Base-by-base conservation (phyloP, 2,113 vertebrate genomes). In the Phalacrocorax carbo region DNA sequence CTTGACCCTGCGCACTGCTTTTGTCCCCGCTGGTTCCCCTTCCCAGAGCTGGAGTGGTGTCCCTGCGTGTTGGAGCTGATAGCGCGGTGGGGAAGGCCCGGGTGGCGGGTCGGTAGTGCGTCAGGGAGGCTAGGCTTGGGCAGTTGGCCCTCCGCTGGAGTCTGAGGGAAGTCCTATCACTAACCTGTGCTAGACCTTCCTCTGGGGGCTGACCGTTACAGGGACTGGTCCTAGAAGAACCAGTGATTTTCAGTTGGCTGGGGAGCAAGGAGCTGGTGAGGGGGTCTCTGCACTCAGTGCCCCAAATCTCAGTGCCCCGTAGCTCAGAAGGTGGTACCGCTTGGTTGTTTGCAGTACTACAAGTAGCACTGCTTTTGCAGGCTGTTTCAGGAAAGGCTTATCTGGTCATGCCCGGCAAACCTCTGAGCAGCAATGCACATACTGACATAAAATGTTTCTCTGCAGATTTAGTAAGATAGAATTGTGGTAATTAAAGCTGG, bases 361-460 rank as follows among this genome's bases (percentile, higher is more conserved):
- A 48, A 22, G 38, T 83, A 80, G 38, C 38, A 38, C 38, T 38
- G 38, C 82, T 75, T 76, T 62, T 87, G 40, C 40, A 26, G 66
- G 17, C 44, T 52, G 44, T 52, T 78, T 88, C 10, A n/a, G 62
- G 38, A 78, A 61, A 38, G 60, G n/a, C 29, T n/a, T 36, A 13
- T 0, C 17, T 48, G 27, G 10, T 42, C 5, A 2, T 68, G 42
- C 11, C 6, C 1, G 2, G 55, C 29, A 84, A 81, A 57, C 8
- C 12, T 52, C 55, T 71, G 68, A 46, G 62, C 79, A 73, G 60
- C 54, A 34, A 10, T 36, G 15, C 16, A 4, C 30, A 23, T 8
- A 29, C 5, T 15, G 30, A 34, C 13, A 18, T 51, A n/a, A 71
- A 78, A 66, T 66, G 23, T 83, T 90, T 89, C n/a, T 54, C 44